Percentiles rank a stretch among this genome's conserved stretches.
Evolutionary conservation across 2,797 vertebrate species (phyloP).

Genomic region (Pelobates cultripes): DNA sequence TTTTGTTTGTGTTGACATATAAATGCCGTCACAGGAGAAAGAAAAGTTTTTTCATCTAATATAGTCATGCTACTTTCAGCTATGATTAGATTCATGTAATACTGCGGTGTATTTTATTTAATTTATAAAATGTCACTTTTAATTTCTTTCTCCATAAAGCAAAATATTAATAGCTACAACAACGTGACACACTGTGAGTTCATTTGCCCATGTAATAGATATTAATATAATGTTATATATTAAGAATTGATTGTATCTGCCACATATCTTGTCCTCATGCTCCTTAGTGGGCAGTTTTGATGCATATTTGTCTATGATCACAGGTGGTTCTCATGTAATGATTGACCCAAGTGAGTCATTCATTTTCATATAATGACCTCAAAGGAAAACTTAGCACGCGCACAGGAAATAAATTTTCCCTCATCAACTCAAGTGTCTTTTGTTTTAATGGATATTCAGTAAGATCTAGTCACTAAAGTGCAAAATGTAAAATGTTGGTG

Average conservation of each 20-base stretch:
- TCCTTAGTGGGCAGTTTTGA: too few relatives aligned
- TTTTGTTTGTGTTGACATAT: too few relatives aligned
- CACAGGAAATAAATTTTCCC: too few relatives aligned
- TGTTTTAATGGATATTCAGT: too few relatives aligned
- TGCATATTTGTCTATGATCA: not conserved
- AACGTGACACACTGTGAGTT: not conserved
- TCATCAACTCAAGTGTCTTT: too few relatives aligned
- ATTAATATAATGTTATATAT: not conserved
- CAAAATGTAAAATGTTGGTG: too few relatives aligned
- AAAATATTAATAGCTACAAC: not conserved
- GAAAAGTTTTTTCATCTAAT: too few relatives aligned
- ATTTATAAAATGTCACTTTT: not conserved
- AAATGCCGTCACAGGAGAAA: too few relatives aligned
- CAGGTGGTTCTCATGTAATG: not conserved
- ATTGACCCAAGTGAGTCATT: not conserved
- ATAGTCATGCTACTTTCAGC: too few relatives aligned
- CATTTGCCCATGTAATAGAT: not conserved
- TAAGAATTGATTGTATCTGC: not conserved
- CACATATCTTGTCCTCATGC: not conserved
- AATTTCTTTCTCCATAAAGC: not conserved
- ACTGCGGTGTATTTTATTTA: not conserved
- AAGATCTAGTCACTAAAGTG: too few relatives aligned
- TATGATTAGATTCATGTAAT: too few relatives aligned
- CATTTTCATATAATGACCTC: not conserved
- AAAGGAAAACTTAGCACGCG: not conserved